Base-by-base conservation (phyloP, 2,888 invertebrate species). In the Cerastoderma edule region DNA sequence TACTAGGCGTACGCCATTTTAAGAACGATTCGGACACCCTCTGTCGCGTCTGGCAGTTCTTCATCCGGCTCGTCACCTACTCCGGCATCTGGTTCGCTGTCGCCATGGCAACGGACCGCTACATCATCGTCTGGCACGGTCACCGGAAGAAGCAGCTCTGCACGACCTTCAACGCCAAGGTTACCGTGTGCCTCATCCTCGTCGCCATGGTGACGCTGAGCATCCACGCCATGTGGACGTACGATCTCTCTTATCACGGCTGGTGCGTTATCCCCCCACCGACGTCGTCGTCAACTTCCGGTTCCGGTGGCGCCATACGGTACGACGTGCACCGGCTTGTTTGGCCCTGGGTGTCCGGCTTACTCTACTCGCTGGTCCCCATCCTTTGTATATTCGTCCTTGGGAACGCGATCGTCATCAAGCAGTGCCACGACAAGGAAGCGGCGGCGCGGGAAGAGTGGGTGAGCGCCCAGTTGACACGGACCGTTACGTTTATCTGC, bases 151-250 rank as follows among this genome's bases (percentile, higher is more conserved):
- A 76, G 46, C 69, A 72, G 13, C 72, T 87, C 68, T 89, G 89
- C 73, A 86, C 87, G 10, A 82, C 83, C 24, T 90, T 89, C 75
- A 84, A 85, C 53, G 87, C 90, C 8, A 88, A 89, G 73, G 65
- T 87, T 6, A 77, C 83, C 13, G 80, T 85, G 16, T 65, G 83
- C 8, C 75, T 86, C 50, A 83, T 89, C 19, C 48, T 86, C 19
- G 80, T 88, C 3, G 87, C 86, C 0, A 76, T 89, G 39, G 71
- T 88, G 8, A 84, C 85, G 24, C 74, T 89, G 48, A 87, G 86
- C 73, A 84, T 89, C 1, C 90, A 90, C 69, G 86, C 88, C 6
- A 87, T 90, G 89, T 90, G 90, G 90, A 87, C 84, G 4, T 88
- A 84, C 64, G 84, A 85, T 28, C 75, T 90, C n/a, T 71, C 78